These are phyloP conservation scores for Brotula barbata DNA, from an alignment of 2,797 vertebrate species.

Conservation along the genomic window DNA sequence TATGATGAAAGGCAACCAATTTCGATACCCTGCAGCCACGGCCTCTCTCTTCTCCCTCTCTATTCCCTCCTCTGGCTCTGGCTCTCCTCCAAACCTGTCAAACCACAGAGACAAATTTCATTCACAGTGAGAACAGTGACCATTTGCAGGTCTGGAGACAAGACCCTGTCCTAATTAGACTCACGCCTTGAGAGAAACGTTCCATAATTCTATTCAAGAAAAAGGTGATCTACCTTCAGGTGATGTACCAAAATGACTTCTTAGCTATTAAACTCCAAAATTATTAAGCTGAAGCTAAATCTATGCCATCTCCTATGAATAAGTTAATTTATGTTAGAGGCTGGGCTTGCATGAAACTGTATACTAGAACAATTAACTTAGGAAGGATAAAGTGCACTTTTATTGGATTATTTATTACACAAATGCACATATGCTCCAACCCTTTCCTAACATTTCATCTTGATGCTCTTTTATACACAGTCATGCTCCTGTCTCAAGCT, in stretches of 20 bases:
- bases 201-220: constrained; percentile 23
- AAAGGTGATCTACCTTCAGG: neutral
- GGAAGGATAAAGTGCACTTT: constrained; percentile 21
- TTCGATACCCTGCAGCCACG: constrained; percentile 64
- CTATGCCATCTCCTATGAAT: neutral
- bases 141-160: constrained; percentile 57
- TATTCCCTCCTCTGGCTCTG: constrained; percentile 16
- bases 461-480: constrained; percentile 59
- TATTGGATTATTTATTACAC: constrained; percentile 32
- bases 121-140: constrained; percentile 56
- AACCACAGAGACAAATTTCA: constrained; percentile 53
- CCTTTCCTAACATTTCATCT: constrained; percentile 55
- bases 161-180: constrained; percentile 25
- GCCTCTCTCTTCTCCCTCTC: constrained; percentile 6
- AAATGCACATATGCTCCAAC: constrained; percentile 67
- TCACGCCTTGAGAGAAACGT: constrained; percentile 33
- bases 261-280: neutral
- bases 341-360: constrained; percentile 12
- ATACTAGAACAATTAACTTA: neutral
- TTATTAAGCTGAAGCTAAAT: neutral
- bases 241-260: neutral
- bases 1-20: constrained; percentile 64
- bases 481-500: constrained; percentile 62
- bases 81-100: constrained; percentile 56
- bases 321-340: neutral